phyloP scores from a whole-genome alignment of 2,797 vertebrate genomes.

The Melanogrammus aeglefinus region DNA sequence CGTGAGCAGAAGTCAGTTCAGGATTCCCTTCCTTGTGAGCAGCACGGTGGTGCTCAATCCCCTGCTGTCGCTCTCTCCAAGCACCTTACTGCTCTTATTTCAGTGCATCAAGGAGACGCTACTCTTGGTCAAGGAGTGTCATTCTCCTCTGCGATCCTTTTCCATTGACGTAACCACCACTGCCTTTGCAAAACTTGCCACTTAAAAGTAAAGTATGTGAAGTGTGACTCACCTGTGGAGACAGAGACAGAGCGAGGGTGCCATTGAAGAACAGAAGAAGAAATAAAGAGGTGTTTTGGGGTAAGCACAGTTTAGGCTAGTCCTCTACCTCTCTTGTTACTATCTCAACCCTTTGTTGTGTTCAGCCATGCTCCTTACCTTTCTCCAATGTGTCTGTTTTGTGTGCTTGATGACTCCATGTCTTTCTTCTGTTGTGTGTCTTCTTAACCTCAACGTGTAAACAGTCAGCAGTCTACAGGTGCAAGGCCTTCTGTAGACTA shows the following conservation, averaged over 20 bases:
- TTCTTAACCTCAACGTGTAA: slow-evolving; percentile 56
- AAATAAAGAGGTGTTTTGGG: slow-evolving; percentile 77
- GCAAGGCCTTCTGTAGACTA: slow-evolving; percentile 56
- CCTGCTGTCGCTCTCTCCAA: background rate
- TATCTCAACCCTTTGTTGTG: slow-evolving; percentile 39
- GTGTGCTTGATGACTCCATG: slow-evolving; percentile 65
- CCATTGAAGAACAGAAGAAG: slow-evolving; percentile 71
- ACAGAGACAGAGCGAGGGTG: slow-evolving; percentile 56
- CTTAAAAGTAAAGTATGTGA: slow-evolving; percentile 73
- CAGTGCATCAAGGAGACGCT: background rate
- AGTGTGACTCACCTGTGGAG: slow-evolving; percentile 72
- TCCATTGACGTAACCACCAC: slow-evolving; percentile 43
- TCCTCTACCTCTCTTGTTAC: slow-evolving; percentile 39
- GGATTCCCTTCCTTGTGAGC: background rate
- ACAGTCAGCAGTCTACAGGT: slow-evolving; percentile 39
- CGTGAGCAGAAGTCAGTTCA: background rate
- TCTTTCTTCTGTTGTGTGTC: slow-evolving; percentile 39
- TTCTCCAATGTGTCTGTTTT: slow-evolving; percentile 56
- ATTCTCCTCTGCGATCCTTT: slow-evolving; percentile 47
- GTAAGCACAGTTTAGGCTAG: slow-evolving; percentile 81
- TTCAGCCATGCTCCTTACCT: slow-evolving; percentile 49
- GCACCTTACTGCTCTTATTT: background rate
- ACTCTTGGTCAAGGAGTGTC: slow-evolving; percentile 42
- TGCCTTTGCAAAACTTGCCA: slow-evolving; percentile 51
- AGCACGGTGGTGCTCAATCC: background rate